Conservation (phyloP, 2,888 invertebrate genomes). For the Protonemura montana region DNA sequence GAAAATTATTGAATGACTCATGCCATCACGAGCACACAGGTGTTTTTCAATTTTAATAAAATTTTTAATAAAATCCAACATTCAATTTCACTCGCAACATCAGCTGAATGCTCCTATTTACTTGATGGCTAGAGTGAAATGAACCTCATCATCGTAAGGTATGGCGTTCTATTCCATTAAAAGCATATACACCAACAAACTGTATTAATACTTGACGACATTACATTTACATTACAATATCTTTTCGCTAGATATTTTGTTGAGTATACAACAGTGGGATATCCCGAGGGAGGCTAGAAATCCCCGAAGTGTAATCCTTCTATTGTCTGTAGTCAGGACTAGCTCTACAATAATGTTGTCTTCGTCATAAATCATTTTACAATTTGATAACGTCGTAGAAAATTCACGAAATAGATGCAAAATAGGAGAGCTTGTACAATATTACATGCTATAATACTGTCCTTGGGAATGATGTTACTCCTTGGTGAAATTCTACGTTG, state of each 20-base stretch:
- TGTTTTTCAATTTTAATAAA: background rate
- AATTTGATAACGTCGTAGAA: background rate
- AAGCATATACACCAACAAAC: background rate
- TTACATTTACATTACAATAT: background rate
- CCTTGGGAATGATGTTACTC: too few relatives aligned
- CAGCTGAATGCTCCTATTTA: background rate
- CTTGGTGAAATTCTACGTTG: too few relatives aligned
- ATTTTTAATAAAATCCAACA: background rate
- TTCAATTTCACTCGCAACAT: background rate
- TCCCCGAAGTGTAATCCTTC: slow-evolving; percentile 22
- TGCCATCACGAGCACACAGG: background rate
- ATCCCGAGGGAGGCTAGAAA: background rate
- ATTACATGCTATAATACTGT: background rate
- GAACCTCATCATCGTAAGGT: background rate
- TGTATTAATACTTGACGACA: slow-evolving; percentile 5
- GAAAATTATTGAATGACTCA: background rate
- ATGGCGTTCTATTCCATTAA: background rate
- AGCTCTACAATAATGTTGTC: background rate
- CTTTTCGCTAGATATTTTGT: background rate
- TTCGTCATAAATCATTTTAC: slow-evolving; percentile 17
- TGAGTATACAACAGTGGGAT: background rate
- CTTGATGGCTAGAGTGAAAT: background rate
- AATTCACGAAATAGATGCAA: slow-evolving; percentile 1
- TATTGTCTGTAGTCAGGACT: slow-evolving; percentile 17
- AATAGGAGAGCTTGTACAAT: background rate